Base-by-base conservation (phyloP, 2,797 vertebrate species). In the Buphagus erythrorhynchus region DNA sequence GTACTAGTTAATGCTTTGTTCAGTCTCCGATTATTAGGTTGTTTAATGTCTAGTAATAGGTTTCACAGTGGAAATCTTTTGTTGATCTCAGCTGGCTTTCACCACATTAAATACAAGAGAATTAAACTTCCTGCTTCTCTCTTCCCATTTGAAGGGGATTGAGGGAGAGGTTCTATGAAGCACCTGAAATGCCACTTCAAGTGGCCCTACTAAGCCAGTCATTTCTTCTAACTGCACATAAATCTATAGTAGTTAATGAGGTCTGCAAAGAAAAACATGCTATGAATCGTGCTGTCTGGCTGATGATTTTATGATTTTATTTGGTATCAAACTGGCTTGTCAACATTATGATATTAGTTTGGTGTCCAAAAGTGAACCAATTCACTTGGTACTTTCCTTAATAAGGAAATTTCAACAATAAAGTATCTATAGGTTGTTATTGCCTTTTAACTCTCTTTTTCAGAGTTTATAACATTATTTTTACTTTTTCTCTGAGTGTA, bases 371-470 rank as follows among this genome's bases (percentile, higher is more conserved):
- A 75, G 11, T 35, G 8, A 45, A n/a, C 11, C 4, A 19, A 20
- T 9, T 61, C 18, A 33, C n/a, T 43, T 43, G 15, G 58, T 71
- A 73, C 33, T 81, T 95, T 9, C 11, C 25, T 28, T 79, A 63
- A 35, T 81, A 76, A 72, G 17, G 59, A 96, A 67, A 13, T 28
- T 51, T 79, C 29, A 49, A 16, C 13, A 69, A 8, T 62, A 74
- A 68, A 75, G 21, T 89, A 26, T 28, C 28, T 65, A 5, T 40
- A 84, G 33, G 6, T 14, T 90, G 77, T 95, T 94, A 28, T 80
- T 86, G 67, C 54, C 57, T 94, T 95, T 68, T 80, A 82, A 54
- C 7, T 86, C 9, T 26, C 58, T 94, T 73, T 26, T 49, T 29
- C 36, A 52, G 42, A 59, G 31, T 77, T 81, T 49, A 8, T 75